A percentile compares a stretch with the other conserved stretches of the same genome.
Conservation (phyloP, 1,140 invertebrate genomes). For the Saccostrea echinata region DNA sequence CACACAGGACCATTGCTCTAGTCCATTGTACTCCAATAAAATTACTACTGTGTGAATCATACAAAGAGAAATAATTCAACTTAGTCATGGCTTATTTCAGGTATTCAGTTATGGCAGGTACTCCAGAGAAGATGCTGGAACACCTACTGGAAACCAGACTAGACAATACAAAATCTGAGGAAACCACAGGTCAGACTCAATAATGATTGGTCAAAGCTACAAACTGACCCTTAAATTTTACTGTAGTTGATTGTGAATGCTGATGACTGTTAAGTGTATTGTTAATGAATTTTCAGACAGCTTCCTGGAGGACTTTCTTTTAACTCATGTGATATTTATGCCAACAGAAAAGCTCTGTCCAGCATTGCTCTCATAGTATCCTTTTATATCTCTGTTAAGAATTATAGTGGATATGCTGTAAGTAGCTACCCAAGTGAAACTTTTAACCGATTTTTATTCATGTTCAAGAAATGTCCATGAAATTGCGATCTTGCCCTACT, state of each 20-base stretch:
- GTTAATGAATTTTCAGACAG: constrained; percentile 82
- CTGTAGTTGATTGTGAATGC: not conserved
- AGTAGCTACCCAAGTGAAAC: too few relatives aligned
- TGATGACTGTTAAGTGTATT: not conserved
- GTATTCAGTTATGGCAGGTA: constrained; percentile 94
- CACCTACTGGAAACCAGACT: constrained; percentile 91
- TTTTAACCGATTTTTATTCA: too few relatives aligned
- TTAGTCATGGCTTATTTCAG: constrained; percentile 79
- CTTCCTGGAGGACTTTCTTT: constrained; percentile 91
- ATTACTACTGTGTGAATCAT: not conserved
- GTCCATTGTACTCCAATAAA: not conserved
- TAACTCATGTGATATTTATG: constrained; percentile 94
- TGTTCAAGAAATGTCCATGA: too few relatives aligned
- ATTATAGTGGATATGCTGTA: too few relatives aligned
- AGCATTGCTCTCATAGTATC: constrained; percentile 85
- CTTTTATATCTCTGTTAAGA: constrained; percentile 27
- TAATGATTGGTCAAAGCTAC: not conserved
- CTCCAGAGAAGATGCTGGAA: constrained; percentile 92
- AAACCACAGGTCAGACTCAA: constrained; percentile 70
- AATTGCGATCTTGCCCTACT: too few relatives aligned
- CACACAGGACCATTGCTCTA: not conserved
- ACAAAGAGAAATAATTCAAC: not conserved
- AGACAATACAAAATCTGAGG: constrained; percentile 81
- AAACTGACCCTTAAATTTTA: not conserved
- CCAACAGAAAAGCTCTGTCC: constrained; percentile 88